These are phyloP conservation scores for Tortrix viridana DNA, from an alignment of 2,888 invertebrate species.

Conservation along the genomic window DNA sequence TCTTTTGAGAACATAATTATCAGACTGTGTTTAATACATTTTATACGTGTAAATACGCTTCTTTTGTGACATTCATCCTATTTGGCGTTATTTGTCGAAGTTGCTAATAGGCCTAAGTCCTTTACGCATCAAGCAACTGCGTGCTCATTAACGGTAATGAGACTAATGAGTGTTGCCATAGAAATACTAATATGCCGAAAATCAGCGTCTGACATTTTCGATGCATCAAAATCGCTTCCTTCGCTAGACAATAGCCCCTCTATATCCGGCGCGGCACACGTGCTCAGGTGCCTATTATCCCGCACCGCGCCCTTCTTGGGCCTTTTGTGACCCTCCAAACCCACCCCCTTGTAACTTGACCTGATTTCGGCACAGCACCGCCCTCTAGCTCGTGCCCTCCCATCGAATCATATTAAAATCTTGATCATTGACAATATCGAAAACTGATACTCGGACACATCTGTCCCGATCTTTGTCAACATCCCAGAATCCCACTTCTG, in stretches of 20 bases:
- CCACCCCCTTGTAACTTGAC: constrained; percentile 79
- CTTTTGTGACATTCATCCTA: too few relatives aligned
- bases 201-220: constrained; percentile 71
- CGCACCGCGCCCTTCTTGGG: constrained; percentile 57
- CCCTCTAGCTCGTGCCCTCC: constrained; percentile 79
- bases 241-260: constrained; percentile 75
- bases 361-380: constrained; percentile 65
- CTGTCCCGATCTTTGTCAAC: constrained; percentile 30
- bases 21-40: too few relatives aligned
- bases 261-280: constrained; percentile 80
- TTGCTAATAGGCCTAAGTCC: constrained; percentile 23
- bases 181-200: constrained; percentile 48
- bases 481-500: constrained; percentile 15
- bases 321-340: constrained; percentile 64
- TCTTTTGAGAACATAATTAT: too few relatives aligned
- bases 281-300: constrained; percentile 83
- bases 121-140: constrained; percentile 24
- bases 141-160: constrained; percentile 21
- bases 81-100: neutral
- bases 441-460: constrained; percentile 56
- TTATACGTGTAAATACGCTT: too few relatives aligned
- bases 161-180: constrained; percentile 25
- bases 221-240: constrained; percentile 80
- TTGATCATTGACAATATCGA: constrained; percentile 46
- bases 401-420: constrained; percentile 59